Evolutionary conservation across 2,113 vertebrate species (phyloP).

Genomic region (Leptobrachium ailaonicum): DNA sequence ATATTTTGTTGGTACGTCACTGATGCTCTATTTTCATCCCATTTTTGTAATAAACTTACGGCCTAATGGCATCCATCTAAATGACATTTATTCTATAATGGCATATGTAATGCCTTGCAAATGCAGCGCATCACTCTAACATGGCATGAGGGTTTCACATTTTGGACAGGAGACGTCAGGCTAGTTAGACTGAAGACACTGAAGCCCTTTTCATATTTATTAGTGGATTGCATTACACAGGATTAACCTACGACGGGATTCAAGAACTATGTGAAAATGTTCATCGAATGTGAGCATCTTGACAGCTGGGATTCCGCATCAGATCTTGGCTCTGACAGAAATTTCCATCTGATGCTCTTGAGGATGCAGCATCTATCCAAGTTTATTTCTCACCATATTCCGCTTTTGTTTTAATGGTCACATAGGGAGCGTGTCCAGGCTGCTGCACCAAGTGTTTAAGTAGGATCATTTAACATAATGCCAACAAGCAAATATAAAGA

Average conservation of each 20-base stretch:
- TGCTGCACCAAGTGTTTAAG: no score
- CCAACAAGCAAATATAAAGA: no score
- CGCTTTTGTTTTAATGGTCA: no score
- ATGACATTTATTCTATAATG: conserved; percentile 49
- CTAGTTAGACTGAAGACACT: background rate
- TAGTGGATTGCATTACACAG: conserved; percentile 4
- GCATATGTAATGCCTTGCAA: conserved; percentile 25
- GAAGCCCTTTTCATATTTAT: conserved; percentile 15
- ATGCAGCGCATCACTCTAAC: conserved; percentile 8
- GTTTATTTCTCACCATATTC: background rate
- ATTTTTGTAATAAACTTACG: conserved; percentile 42
- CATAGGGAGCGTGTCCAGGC: no score
- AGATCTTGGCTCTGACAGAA: background rate
- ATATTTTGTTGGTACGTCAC: conserved; percentile 22
- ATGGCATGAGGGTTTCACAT: conserved; percentile 14
- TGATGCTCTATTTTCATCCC: conserved; percentile 17
- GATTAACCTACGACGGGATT: background rate
- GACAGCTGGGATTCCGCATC: conserved; percentile 1
- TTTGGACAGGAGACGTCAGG: conserved; percentile 8
- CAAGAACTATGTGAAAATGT: background rate
- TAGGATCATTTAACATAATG: no score
- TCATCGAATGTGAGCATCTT: background rate
- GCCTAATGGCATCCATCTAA: conserved; percentile 45
- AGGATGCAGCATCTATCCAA: background rate
- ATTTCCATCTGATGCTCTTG: background rate